Evolutionary conservation across 1,140 invertebrate genomes (phyloP), one percentile per base, ranked within the genome.

Genomic region (Ridgeia piscesae): DNA sequence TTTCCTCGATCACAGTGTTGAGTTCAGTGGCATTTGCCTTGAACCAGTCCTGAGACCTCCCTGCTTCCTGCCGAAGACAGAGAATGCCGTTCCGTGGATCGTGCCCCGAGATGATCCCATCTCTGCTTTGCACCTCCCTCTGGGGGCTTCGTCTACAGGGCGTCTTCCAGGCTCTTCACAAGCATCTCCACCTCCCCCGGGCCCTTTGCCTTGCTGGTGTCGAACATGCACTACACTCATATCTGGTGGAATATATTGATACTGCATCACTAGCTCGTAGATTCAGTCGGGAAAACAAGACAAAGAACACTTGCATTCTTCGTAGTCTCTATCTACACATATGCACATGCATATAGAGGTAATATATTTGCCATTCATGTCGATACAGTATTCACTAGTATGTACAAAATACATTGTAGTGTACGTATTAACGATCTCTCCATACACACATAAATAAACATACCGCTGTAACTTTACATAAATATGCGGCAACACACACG

Each of bases 401-500:
- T 77, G 58, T 77, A 77, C 58, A 77, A 77, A 77, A 77, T 77
- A 77, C 58, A 77, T 77, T 77, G 58, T 77, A 77, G 58, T 31
- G 58, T 77, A 77, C 58, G 27, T 77, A 77, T 17, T 77, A 77
- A 77, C 27, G 58, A 77, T 77, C 11, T 77, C 58, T 77, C 27
- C 58, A 77, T 9, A 77, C 58, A 77, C 58, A 77, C 58, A 77
- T 77, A 77, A 77, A 77, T 77, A 77, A 77, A 77, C 58, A 77
- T 77, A 77, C 58, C 58, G 58, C 58, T 77, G 58, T 77, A 77
- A 77, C 58, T 77, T 77, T 77, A 77, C 58, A 77, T 77, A 77
- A 77, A 77, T 77, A 77, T 77, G 58, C 58, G 58, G 58, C 58
- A 77, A 77, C 58, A 77, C 17, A 21, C 58, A 77, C 14, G 27